phyloP scores from a whole-genome alignment of 2,797 vertebrate species.

The Cirrhinus mrigala region DNA sequence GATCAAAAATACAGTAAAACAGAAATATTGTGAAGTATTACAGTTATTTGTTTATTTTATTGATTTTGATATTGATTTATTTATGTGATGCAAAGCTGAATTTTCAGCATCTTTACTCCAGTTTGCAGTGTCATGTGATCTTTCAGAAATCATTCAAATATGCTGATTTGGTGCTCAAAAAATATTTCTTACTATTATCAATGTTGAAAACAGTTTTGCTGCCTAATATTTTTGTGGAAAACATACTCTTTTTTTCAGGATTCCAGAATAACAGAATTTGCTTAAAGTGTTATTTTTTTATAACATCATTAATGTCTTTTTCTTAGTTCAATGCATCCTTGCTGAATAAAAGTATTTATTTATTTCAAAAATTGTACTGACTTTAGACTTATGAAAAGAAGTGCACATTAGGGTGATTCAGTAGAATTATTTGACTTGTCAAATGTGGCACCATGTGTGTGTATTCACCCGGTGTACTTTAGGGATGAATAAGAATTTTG shows the following conservation, averaged over 20 bases:
- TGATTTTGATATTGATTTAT: not conserved
- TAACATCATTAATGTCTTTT: not conserved
- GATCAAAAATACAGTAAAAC: not conserved
- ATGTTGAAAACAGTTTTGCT: not conserved
- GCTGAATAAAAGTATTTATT: not conserved
- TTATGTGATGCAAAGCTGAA: not conserved
- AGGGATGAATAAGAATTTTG: too few relatives aligned
- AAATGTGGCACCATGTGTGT: not conserved
- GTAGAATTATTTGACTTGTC: too few relatives aligned
- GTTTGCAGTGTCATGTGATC: not conserved
- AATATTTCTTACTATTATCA: not conserved
- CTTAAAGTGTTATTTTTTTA: not conserved
- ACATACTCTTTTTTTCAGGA: not conserved
- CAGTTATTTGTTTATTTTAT: not conserved
- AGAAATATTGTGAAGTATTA: not conserved
- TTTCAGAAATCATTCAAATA: not conserved
- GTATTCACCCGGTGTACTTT: too few relatives aligned
- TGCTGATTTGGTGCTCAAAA: not conserved
- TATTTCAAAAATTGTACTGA: not conserved
- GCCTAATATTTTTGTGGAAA: not conserved
- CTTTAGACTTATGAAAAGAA: not conserved
- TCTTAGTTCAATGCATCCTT: not conserved
- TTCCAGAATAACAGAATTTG: not conserved
- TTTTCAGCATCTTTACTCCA: not conserved
- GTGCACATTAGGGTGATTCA: not conserved